phyloP scores from a whole-genome alignment of 2,113 vertebrate genomes.

The Caracal caracal region DNA sequence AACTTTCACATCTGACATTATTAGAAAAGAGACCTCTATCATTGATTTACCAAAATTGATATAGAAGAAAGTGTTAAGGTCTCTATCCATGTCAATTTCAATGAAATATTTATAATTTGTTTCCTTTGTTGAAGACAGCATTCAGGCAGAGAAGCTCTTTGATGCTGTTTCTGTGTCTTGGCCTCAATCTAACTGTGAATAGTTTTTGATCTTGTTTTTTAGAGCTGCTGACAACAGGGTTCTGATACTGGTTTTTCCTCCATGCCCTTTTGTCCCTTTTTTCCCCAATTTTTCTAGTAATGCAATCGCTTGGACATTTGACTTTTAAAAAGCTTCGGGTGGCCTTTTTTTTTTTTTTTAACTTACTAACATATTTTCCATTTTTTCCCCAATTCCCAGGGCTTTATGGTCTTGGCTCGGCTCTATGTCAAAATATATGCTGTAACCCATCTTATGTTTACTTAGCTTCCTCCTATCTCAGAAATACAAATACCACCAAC shows the following conservation, averaged over 20 bases:
- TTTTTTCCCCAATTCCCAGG: not conserved
- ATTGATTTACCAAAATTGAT: not conserved
- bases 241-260: not conserved
- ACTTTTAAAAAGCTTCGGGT: slow-evolving; percentile 3
- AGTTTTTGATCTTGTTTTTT: not conserved
- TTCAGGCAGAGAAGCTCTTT: not conserved
- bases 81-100: not conserved
- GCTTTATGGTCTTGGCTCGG: not conserved
- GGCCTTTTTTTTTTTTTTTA: not conserved
- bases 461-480: not conserved
- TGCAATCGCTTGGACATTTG: not conserved
- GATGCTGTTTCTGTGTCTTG: not conserved
- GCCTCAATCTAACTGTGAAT: not conserved
- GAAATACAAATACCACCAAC: not conserved
- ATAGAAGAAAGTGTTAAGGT: not conserved
- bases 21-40: not conserved
- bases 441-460: not conserved
- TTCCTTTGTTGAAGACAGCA: not conserved
- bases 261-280: not conserved
- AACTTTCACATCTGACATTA: not conserved
- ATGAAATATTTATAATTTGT: not conserved
- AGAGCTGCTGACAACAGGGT: not conserved
- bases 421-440: not conserved
- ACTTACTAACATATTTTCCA: not conserved
- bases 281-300: not conserved